Conservation (phyloP, 2,888 invertebrate species). For the Zonitis immaculata region DNA sequence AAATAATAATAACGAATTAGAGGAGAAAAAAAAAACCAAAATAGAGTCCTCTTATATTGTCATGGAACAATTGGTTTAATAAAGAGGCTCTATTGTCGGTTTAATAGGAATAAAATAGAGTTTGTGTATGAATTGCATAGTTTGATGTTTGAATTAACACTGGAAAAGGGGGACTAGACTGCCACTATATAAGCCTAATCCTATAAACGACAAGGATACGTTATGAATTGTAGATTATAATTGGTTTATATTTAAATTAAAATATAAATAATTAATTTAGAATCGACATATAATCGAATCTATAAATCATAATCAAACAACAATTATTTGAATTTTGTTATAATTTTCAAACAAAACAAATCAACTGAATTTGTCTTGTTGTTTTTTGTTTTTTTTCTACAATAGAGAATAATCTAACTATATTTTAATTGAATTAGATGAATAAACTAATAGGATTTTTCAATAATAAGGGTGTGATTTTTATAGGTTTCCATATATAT, state of each 20-base stretch:
- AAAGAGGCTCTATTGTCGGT: neutral
- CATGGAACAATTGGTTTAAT: neutral
- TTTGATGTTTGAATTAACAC: neutral
- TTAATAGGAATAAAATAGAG: neutral
- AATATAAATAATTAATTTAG: too few relatives aligned
- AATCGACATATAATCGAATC: too few relatives aligned
- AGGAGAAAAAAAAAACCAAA: too few relatives aligned
- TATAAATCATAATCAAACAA: too few relatives aligned
- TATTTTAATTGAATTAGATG: conserved; percentile 4
- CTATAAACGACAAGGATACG: conserved; percentile 1
- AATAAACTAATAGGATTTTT: conserved; percentile 2
- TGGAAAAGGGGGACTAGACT: neutral
- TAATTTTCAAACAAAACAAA: too few relatives aligned
- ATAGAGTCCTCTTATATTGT: too few relatives aligned
- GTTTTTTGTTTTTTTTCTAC: too few relatives aligned
- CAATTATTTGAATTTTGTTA: too few relatives aligned
- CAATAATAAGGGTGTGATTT: neutral
- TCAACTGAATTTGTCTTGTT: too few relatives aligned
- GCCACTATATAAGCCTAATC: neutral
- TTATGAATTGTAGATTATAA: neutral
- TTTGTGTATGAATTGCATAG: neutral
- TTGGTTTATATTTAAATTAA: neutral
- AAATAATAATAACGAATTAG: too few relatives aligned
- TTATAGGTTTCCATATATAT: neutral
- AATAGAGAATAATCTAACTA: too few relatives aligned